A percentile compares a stretch with the other conserved stretches of the same genome.
Evolutionary conservation across 2,797 vertebrate species (phyloP).

Genomic region (Fringilla coelebs): DNA sequence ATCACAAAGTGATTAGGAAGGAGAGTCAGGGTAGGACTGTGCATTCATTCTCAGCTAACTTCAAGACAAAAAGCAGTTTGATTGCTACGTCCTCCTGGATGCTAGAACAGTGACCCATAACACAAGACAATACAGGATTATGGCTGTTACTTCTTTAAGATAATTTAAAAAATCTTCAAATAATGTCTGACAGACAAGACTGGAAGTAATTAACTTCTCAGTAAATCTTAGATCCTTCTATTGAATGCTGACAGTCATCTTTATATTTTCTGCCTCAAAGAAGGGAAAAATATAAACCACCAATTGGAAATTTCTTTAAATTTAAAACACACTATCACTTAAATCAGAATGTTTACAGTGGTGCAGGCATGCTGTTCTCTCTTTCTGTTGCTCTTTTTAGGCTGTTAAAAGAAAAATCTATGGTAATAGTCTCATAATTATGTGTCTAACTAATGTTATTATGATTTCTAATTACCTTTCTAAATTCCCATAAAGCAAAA

Average conservation of each 20-base stretch:
- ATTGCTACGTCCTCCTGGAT: background rate
- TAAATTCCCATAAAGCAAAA: background rate
- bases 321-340: background rate
- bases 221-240: background rate
- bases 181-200: slow-evolving; percentile 5
- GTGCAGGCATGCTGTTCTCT: background rate
- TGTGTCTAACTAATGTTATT: background rate
- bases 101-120: slow-evolving; percentile 19
- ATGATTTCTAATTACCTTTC: background rate
- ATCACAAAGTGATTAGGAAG: slow-evolving; percentile 35
- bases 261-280: slow-evolving; percentile 11
- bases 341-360: background rate
- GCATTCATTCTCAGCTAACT: slow-evolving; percentile 21
- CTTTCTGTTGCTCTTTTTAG: background rate
- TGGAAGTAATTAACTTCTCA: slow-evolving; percentile 44
- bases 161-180: slow-evolving; percentile 46
- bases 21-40: background rate
- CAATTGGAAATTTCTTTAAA: background rate
- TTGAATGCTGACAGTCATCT: background rate
- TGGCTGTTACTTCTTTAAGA: slow-evolving; percentile 30
- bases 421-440: background rate
- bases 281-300: background rate
- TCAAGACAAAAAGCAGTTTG: slow-evolving; percentile 21
- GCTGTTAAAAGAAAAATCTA: background rate
- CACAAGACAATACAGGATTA: background rate